Evolutionary conservation across 2,797 vertebrate species (phyloP).

Genomic region (Acrossocheilus wenchowensis): DNA sequence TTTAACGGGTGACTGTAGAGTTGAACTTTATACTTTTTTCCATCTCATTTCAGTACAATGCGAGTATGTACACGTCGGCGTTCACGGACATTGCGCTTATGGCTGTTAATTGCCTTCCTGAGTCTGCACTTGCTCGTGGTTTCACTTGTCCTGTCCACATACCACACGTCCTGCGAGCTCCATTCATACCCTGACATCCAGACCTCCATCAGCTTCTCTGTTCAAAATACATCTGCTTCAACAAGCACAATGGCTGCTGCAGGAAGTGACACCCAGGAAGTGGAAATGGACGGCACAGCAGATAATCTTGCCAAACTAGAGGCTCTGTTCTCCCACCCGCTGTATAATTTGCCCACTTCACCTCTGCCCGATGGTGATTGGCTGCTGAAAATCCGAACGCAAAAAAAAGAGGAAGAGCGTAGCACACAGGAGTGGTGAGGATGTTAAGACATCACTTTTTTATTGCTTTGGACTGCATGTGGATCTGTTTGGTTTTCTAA

Average conservation of each 20-base stretch:
- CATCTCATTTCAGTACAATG: conserved; percentile 60
- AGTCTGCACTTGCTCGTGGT: conserved; percentile 72
- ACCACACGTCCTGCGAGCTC: conserved; percentile 59
- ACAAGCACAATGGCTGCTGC: neutral
- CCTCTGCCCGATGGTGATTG: conserved; percentile 76
- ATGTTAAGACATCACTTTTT: neutral
- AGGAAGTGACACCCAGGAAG: neutral
- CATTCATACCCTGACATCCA: conserved; percentile 43
- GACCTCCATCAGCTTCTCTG: conserved; percentile 60
- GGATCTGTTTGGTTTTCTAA: neutral
- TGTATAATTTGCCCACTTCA: conserved; percentile 73
- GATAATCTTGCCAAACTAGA: conserved; percentile 70
- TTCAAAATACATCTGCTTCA: conserved; percentile 24
- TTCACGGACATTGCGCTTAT: conserved; percentile 70
- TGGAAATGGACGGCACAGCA: neutral
- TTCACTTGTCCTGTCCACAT: conserved; percentile 61
- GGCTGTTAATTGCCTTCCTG: conserved; percentile 67
- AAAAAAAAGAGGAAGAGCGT: conserved; percentile 68
- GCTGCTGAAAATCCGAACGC: conserved; percentile 78
- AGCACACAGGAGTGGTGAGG: conserved; percentile 80
- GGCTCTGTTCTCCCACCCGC: conserved; percentile 80
- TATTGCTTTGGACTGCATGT: neutral
- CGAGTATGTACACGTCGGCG: conserved; percentile 65
- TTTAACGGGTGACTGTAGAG: neutral
- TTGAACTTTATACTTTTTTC: neutral